Conservation (phyloP, 2,797 vertebrate species). For the Dipus sagitta region DNA sequence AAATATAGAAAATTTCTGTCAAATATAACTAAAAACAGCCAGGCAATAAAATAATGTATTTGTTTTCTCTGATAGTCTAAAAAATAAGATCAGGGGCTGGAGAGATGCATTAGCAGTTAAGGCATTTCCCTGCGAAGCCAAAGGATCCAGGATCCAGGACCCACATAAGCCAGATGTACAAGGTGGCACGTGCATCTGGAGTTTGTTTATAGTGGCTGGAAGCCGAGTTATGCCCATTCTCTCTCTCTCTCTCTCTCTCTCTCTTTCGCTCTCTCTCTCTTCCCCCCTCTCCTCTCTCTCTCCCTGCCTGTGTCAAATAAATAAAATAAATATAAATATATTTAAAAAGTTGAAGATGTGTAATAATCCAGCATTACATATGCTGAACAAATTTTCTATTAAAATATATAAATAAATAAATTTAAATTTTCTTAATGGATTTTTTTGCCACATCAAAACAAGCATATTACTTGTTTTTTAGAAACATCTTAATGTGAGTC, state of each 20-base stretch:
- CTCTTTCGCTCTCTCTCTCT: no score
- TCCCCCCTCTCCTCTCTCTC: no score
- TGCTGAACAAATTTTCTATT: constrained; percentile 1
- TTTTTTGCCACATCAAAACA: constrained; percentile 23
- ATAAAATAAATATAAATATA: no score
- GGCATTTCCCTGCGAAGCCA: no score
- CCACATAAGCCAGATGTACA: no score
- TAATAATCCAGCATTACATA: constrained; percentile 3
- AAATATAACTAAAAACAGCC: neutral
- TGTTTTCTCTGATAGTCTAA: neutral
- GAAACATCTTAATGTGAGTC: constrained; percentile 53
- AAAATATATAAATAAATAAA: constrained; percentile 62
- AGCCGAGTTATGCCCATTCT: no score
- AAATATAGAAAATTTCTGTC: neutral
- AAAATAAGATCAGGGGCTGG: neutral
- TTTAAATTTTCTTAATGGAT: constrained; percentile 63
- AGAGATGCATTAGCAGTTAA: no score
- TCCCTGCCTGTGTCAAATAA: no score
- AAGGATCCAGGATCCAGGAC: no score
- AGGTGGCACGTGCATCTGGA: no score
- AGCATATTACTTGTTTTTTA: constrained; percentile 63
- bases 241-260: no score
- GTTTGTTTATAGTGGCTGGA: no score
- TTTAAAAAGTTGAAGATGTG: neutral
- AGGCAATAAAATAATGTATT: neutral